These are phyloP conservation scores for Brachyopa scutellaris DNA, from an alignment of 2,888 invertebrate species.

Conservation along the genomic window DNA sequence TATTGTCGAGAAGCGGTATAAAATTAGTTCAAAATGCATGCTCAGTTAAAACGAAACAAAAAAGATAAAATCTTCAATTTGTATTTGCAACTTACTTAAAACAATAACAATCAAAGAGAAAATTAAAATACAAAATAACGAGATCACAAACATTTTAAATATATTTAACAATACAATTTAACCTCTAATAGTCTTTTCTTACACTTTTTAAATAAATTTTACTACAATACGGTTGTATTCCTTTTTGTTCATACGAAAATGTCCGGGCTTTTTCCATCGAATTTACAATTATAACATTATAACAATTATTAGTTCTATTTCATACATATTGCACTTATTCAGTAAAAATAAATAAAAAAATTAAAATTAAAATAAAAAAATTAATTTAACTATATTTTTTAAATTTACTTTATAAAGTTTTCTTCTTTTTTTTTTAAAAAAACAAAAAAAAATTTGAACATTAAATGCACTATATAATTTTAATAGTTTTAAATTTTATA, in stretches of 20 bases:
- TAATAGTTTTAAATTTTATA: conserved; percentile 44
- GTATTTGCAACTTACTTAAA: conserved; percentile 15
- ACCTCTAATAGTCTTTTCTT: conserved; percentile 50
- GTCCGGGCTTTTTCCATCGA: conserved; percentile 28
- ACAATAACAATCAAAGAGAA: conserved; percentile 39
- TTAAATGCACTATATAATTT: conserved; percentile 66
- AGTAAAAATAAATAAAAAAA: conserved; percentile 27
- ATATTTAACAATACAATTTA: conserved; percentile 49
- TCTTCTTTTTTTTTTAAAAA: conserved; percentile 32
- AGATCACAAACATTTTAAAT: conserved; percentile 57
- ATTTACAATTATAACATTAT: conserved; percentile 43
- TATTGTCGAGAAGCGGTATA: conserved; percentile 12
- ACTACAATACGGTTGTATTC: conserved; percentile 20
- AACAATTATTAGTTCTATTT: conserved; percentile 28
- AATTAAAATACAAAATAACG: conserved; percentile 29
- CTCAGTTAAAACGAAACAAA: conserved; percentile 43
- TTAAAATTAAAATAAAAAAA: conserved; percentile 20
- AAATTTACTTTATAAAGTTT: neutral
- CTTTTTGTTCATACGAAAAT: conserved; percentile 27
- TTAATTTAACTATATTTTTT: conserved; percentile 25
- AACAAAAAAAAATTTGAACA: conserved; percentile 67
- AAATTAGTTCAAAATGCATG: conserved; percentile 34
- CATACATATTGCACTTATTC: conserved; percentile 55
- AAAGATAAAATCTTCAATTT: conserved; percentile 11
- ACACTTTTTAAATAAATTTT: conserved; percentile 23